A percentile compares a stretch with the other conserved stretches of the same genome.
Evolutionary conservation across 2,113 vertebrate species (phyloP).

Genomic region (Neopipo cinnamomea): DNA sequence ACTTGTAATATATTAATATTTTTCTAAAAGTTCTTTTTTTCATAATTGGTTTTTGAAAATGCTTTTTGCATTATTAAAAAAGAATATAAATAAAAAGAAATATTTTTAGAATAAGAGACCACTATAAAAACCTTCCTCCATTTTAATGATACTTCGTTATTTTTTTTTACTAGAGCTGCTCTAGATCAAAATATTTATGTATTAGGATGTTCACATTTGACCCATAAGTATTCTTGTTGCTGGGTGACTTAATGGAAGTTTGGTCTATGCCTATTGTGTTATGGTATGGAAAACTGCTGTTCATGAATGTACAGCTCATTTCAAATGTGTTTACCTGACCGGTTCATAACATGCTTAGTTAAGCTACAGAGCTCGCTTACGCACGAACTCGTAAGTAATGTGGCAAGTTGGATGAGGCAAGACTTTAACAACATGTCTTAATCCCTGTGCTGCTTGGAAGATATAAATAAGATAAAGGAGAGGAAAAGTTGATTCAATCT

Average conservation of each 20-base stretch:
- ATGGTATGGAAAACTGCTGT: not conserved
- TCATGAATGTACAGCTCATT: not conserved
- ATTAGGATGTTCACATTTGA: not conserved
- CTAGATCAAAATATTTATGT: not conserved
- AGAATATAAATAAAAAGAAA: not conserved
- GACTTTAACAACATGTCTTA: slow-evolving; percentile 19
- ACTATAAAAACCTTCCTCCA: not conserved
- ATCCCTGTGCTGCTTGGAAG: not conserved
- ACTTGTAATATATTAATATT: not conserved
- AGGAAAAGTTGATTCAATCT: slow-evolving; percentile 48
- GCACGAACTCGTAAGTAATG: not conserved
- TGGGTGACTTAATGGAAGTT: not conserved
- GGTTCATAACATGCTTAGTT: slow-evolving; percentile 5
- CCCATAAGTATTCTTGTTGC: not conserved
- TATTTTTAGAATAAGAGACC: not conserved
- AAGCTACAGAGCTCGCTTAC: not conserved
- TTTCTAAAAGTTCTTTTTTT: not conserved
- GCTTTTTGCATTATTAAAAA: not conserved
- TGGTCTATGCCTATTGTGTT: not conserved
- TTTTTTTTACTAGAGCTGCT: not conserved
- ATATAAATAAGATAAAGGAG: slow-evolving; percentile 38
- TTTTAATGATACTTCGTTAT: not conserved
- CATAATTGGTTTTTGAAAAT: not conserved
- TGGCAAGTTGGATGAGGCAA: slow-evolving; percentile 43
- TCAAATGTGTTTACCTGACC: not conserved